phyloP scores from a whole-genome alignment of 2,113 vertebrate genomes.

The Synodontis membranacea region DNA sequence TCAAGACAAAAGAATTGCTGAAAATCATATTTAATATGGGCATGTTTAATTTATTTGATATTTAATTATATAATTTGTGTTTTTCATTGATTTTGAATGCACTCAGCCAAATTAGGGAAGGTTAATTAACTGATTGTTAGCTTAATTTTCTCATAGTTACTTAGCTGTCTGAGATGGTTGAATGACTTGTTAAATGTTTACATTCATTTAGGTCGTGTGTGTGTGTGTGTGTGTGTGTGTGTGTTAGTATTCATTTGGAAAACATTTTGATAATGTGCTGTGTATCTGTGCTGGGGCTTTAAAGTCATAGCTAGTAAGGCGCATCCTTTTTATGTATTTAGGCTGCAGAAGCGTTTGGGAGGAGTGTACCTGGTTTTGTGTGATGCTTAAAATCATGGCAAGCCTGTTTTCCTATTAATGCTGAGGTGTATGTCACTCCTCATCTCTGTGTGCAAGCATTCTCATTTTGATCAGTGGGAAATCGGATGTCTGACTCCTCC shows the following conservation, averaged over 20 bases:
- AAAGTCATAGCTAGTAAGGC: not conserved
- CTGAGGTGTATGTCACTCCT: conserved; percentile 20
- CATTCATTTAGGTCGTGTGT: not conserved
- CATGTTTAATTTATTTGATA: conserved; percentile 40
- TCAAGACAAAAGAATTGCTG: conserved; percentile 15
- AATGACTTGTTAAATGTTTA: not conserved
- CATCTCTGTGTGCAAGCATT: not conserved
- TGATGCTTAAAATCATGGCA: not conserved
- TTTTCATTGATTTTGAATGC: conserved; percentile 27
- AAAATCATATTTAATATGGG: not conserved
- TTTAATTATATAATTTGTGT: conserved; percentile 42
- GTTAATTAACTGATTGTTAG: not conserved
- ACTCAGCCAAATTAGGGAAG: conserved; percentile 23
- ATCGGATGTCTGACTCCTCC: conserved; percentile 40
- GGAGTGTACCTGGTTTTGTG: conserved; percentile 7
- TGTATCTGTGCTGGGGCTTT: conserved; percentile 5
- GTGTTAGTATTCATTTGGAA: not conserved
- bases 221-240: no score
- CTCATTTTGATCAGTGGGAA: not conserved
- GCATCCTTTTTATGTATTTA: not conserved
- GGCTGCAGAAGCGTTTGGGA: conserved; percentile 15
- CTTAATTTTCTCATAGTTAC: not conserved
- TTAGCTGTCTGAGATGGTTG: not conserved
- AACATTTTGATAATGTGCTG: not conserved
- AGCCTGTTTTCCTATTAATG: conserved; percentile 38